Evolutionary conservation across 1,140 invertebrate species (phyloP).

Genomic region (Euwallacea fornicatus): DNA sequence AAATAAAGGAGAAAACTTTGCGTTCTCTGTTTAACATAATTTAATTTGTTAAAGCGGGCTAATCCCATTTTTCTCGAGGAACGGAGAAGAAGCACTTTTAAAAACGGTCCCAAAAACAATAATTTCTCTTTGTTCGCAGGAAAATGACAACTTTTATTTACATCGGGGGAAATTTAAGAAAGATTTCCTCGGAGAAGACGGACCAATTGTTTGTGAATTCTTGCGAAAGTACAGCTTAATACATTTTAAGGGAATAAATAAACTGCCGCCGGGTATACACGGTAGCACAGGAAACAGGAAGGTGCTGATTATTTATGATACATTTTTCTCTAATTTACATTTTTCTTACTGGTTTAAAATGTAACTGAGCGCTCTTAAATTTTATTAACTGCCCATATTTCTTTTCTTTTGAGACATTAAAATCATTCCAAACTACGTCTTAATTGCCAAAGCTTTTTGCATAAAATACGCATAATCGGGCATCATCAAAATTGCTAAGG

Average conservation of each 20-base stretch:
- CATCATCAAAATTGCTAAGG: not conserved
- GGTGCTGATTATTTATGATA: slow-evolving; percentile 52
- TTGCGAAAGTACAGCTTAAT: slow-evolving; percentile 50
- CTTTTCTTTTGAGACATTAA: slow-evolving; percentile 4
- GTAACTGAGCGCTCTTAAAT: slow-evolving; percentile 40
- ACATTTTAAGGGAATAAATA: slow-evolving; percentile 51
- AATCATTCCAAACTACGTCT: slow-evolving; percentile 12
- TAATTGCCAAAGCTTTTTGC: slow-evolving; percentile 1
- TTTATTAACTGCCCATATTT: slow-evolving; percentile 45
- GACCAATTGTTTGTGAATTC: slow-evolving; percentile 49
- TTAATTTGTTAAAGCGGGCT: slow-evolving; percentile 38
- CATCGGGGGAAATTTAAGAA: slow-evolving; percentile 53
- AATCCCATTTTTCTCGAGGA: slow-evolving; percentile 36
- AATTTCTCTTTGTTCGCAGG: slow-evolving; percentile 48
- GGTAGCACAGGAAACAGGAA: slow-evolving; percentile 49
- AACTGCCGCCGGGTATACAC: slow-evolving; percentile 38
- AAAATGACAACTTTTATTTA: slow-evolving; percentile 53
- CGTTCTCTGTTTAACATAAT: slow-evolving; percentile 36
- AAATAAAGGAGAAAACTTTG: slow-evolving; percentile 27
- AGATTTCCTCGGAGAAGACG: slow-evolving; percentile 50
- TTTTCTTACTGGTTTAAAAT: slow-evolving; percentile 43
- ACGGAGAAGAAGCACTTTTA: slow-evolving; percentile 30
- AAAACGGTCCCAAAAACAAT: slow-evolving; percentile 45
- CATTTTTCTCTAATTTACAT: slow-evolving; percentile 52
- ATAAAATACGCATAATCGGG: not conserved